A percentile compares a stretch with the other conserved stretches of the same genome.
Evolutionary conservation across 2,113 vertebrate genomes (phyloP).

Genomic region (Calyptomena viridis): DNA sequence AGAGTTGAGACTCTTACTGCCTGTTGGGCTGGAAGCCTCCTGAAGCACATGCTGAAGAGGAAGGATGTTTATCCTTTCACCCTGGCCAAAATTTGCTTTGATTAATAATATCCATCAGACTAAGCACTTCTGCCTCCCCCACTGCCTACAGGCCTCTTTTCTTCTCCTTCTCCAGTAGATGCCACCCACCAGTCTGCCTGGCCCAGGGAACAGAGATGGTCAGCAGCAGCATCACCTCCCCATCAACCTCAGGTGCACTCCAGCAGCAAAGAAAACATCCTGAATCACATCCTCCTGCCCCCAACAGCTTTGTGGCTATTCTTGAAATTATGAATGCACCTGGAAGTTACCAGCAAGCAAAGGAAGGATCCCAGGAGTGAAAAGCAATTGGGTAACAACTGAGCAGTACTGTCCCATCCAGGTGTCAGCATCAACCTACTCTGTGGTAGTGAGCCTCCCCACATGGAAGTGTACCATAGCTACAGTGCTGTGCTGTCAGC

Average conservation of each 20-base stretch:
- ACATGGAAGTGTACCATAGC: neutral
- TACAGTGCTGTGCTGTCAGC: neutral
- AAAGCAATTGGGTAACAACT: neutral
- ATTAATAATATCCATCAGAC: neutral
- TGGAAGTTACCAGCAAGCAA: neutral
- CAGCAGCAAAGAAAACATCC: neutral
- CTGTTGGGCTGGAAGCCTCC: neutral
- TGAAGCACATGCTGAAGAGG: neutral
- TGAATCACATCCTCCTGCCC: neutral
- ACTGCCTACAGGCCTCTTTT: neutral
- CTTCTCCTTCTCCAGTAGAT: neutral
- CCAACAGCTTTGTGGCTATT: neutral
- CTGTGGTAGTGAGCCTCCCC: neutral
- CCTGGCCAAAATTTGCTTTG: neutral
- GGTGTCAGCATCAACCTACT: neutral
- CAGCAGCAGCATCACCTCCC: neutral
- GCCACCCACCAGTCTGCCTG: neutral
- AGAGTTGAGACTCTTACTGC: neutral
- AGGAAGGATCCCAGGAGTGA: neutral
- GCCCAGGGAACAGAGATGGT: neutral
- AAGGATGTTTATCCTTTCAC: neutral
- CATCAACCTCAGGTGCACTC: neutral
- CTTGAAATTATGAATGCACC: neutral
- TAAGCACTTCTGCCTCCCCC: neutral
- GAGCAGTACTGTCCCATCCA: neutral